These are phyloP conservation scores for Spinus pinus DNA, from an alignment of 2,797 vertebrate species.

Conservation along the genomic window DNA sequence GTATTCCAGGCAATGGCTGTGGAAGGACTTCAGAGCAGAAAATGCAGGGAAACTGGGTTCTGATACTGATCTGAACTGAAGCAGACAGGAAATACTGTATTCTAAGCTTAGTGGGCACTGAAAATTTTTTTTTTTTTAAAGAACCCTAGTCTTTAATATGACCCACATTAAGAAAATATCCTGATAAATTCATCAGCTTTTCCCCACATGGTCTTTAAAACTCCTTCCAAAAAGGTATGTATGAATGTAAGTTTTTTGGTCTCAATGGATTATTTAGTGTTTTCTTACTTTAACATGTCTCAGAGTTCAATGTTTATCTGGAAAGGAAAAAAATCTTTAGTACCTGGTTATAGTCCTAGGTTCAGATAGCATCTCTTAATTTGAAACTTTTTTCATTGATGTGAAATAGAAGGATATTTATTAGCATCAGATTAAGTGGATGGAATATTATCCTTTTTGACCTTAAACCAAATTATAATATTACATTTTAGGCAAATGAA, in stretches of 20 bases:
- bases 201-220: conserved; percentile 61
- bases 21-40: conserved; percentile 43
- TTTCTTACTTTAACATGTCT: conserved; percentile 47
- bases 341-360: background rate
- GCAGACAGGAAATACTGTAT: conserved; percentile 61
- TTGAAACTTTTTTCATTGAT: background rate
- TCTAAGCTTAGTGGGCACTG: conserved; percentile 48
- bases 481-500: background rate
- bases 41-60: conserved; percentile 45
- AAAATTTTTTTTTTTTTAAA: background rate
- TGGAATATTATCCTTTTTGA: background rate
- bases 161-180: conserved; percentile 65
- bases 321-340: conserved; percentile 24
- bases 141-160: conserved; percentile 52
- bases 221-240: conserved; percentile 52
- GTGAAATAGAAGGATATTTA: background rate
- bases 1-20: background rate
- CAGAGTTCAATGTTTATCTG: conserved; percentile 29
- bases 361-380: conserved; percentile 16
- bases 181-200: conserved; percentile 68
- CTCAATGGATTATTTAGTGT: conserved; percentile 39
- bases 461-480: background rate
- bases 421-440: background rate
- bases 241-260: conserved; percentile 1
- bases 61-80: conserved; percentile 57